Base-by-base conservation (phyloP, 2,888 invertebrate species). In the Teleogryllus oceanicus region DNA sequence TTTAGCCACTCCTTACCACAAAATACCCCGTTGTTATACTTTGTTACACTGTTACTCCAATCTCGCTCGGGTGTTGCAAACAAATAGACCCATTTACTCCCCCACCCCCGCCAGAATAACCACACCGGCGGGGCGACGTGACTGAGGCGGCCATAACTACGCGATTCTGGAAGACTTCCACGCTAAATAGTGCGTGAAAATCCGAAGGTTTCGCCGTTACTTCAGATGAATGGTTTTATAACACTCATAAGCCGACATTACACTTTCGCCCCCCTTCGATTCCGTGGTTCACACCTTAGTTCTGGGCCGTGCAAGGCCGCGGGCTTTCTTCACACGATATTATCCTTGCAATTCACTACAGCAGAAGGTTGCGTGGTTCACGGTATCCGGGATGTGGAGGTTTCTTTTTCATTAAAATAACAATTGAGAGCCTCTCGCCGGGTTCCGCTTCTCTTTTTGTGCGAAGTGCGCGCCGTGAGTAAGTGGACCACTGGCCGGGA, bases 171-270 rank as follows among this genome's bases (percentile, higher is more conserved):
- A 62, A 62, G 62, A 62, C 16, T n/a, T 62, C 62, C n/a, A 62
- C 62, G 62, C 62, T 62, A 62, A 62, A 62, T 1, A 62, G 62
- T 62, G 62, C 62, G 62, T 62, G 62, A 62, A 62, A 62, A 13
- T 62, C n/a, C 8, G 62, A 62, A 62, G 62, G 62, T 62, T 62
- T 62, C 62, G 62, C 62, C 62, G 62, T 62, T 62, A 62, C 62
- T n/a, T 62, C 62, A 62, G 62, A 62, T 62, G 62, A 62, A 62
- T 62, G 62, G 62, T 62, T 62, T 62, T 62, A 62, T 62, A 62
- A 62, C 62, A 62, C 62, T 62, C 62, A 62, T 62, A 62, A 62
- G 62, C 62, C n/a, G 62, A 4, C 62, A 62, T 62, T 62, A 62
- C 62, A 62, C 62, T 62, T 62, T 62, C 62, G 13, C 62, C 62